Base-by-base conservation (phyloP, 2,797 vertebrate genomes). In the Lates japonicus region DNA sequence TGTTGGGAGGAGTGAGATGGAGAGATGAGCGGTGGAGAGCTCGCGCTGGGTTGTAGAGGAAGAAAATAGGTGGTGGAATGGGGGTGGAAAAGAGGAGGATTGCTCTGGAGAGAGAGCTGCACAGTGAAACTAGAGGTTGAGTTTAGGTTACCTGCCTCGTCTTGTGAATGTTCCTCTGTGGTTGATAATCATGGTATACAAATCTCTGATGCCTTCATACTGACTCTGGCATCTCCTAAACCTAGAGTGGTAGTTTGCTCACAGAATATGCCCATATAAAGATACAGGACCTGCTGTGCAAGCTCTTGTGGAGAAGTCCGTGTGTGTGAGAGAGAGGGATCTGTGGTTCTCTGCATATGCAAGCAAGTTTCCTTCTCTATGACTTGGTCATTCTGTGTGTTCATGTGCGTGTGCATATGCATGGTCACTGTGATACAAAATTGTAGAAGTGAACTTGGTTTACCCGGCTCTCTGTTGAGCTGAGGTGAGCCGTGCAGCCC, bases 191-290 rank as follows among this genome's bases (percentile, higher is more conserved):
- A 64, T 49, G 67, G 48, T 60, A n/a, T 63, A 73, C 37, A 78
- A 73, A 81, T 12, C 58, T 60, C 42, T 2, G 54, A 80, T 74
- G 11, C 41, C 71, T 74, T 57, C 54, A 65, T 73, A 46, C 58
- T 25, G 52, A 73, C 49, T 74, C 31, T 48, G 69, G 65, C 25
- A 7, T 81, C 70, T 66, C 74, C 19, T 42, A 25, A 76, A 51
- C 58, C 58, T 37, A 29, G 49, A 73, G 57, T 65, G 68, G 52
- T 64, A 1, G 61, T 78, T 82, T 78, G 49, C 48, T 74, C 66
- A 42, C 58, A 63, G 46, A 86, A 83, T 76, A 78, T 87, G 70
- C 77, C 74, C 72, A 85, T 86, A 81, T 84, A 80, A 81, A 84
- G 69, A 83, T 74, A 8, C 48, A 82, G 68, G 74, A 58, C 35